phyloP scores from a whole-genome alignment of 2,113 vertebrate species.

The Tamias sibiricus region DNA sequence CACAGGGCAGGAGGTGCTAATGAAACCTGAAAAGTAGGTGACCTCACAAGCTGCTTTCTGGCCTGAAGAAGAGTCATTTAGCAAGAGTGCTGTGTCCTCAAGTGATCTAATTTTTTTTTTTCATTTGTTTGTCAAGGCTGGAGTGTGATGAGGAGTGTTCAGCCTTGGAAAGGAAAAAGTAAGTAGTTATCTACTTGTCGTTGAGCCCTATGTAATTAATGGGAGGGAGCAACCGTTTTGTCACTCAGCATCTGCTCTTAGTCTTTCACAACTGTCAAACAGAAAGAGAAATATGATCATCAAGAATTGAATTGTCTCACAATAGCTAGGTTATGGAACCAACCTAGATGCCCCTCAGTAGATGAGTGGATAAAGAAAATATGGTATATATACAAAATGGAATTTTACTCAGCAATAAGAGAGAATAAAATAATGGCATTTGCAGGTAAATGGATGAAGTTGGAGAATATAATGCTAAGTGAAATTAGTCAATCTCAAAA shows the following conservation, averaged over 20 bases:
- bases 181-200: constrained; percentile 62
- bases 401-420: too few species aligned
- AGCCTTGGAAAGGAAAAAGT: constrained; percentile 96
- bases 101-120: neutral
- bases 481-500: too few species aligned
- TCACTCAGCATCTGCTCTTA: neutral
- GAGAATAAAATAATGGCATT: too few species aligned
- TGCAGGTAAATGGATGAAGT: too few species aligned
- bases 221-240: neutral
- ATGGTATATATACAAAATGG: too few species aligned
- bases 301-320: neutral
- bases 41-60: neutral
- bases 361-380: too few species aligned
- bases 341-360: too few species aligned
- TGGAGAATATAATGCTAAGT: too few species aligned
- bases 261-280: neutral
- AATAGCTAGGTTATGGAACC: too few species aligned
- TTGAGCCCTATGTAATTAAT: constrained; percentile 25
- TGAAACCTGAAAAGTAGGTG: neutral
- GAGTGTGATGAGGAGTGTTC: constrained; percentile 97
- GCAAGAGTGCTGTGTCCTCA: neutral
- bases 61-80: neutral
- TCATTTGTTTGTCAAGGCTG: constrained; percentile 88
- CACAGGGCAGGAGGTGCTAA: neutral
- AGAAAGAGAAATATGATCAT: constrained; percentile 6